phyloP scores from a whole-genome alignment of 2,797 vertebrate species.

The Tragelaphus oryx region DNA sequence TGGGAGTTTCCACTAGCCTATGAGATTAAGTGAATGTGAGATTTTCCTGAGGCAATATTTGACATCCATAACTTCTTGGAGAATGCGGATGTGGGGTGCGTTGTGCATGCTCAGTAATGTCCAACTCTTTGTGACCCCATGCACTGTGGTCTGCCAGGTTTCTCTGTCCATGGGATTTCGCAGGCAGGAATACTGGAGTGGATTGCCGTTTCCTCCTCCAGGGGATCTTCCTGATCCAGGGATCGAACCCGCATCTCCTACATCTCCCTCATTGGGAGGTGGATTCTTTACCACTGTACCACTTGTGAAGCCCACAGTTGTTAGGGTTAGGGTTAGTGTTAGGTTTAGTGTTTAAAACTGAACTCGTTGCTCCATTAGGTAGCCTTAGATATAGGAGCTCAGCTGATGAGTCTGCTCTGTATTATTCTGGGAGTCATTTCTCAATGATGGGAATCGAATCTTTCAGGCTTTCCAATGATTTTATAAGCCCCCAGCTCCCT shows the following conservation, averaged over 20 bases:
- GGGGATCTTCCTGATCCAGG: background rate
- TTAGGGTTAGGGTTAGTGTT: too few relatives aligned
- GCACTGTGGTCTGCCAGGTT: background rate
- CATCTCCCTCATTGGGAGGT: background rate
- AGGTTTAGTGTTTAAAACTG: too few relatives aligned
- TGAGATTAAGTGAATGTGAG: too few relatives aligned
- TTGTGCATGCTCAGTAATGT: background rate
- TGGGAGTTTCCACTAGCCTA: background rate
- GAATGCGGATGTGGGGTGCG: background rate
- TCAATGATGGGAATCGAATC: background rate
- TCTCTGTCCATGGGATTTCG: background rate
- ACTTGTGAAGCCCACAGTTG: background rate
- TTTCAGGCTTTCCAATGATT: background rate
- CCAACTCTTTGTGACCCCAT: background rate
- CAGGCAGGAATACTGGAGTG: background rate
- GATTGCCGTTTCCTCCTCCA: background rate
- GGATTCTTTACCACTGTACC: background rate
- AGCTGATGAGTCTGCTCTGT: background rate
- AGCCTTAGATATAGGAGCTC: background rate
- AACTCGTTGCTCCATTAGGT: background rate
- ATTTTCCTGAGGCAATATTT: background rate
- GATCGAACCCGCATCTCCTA: background rate
- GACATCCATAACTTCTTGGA: background rate
- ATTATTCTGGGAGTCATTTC: background rate
- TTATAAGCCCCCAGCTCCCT: background rate